Evolutionary conservation across 2,797 vertebrate genomes (phyloP), one percentile per base, ranked within the genome.

Genomic region (Limosa lapponica): DNA sequence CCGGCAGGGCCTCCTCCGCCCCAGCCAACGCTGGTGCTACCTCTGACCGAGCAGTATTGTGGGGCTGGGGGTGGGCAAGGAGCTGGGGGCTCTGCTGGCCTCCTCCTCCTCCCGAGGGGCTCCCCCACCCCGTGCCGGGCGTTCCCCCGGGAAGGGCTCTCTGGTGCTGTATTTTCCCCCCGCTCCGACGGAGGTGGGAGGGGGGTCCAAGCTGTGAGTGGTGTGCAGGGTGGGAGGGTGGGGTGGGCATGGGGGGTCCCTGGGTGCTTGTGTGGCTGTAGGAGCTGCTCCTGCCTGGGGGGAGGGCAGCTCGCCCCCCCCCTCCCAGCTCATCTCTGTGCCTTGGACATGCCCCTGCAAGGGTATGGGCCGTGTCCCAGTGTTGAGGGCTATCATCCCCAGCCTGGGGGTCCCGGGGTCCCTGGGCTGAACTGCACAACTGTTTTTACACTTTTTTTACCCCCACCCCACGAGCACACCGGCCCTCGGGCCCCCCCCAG

Each of bases 401-500:
- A 1, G 9, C 32, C 37, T 12, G 8, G 72, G 54, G 7, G 25
- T 28, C 32, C n/a, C 37, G 8, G 64, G 23, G 54, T 55, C 22
- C 64, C 41, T 23, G 23, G 71, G 39, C 49, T 77, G 46, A 87
- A 67, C 73, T 89, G 94, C 94, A 90, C 90, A 92, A 82, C 67
- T 34, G 3, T 93, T 95, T 96, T 90, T 95, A 93, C 89, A 93
- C 89, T 90, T 90, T 96, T 96, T 95, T 72, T 92, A 90, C 44
- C 58, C 61, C 66, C 23, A 19, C 30, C 59, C 83, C 83, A 48
- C 13, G 77, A 94, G 82, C 95, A 77, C 71, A 72, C 24, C 16
- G 65, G 48, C 25, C 44, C 51, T 27, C 7, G 62, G 59, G 69
- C 44, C 24, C 25, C 36, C 8, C 10, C 37, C 52, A 14, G 22